Base-by-base conservation (phyloP, 2,888 invertebrate genomes). In the Acanthococcus lagerstroemiae region DNA sequence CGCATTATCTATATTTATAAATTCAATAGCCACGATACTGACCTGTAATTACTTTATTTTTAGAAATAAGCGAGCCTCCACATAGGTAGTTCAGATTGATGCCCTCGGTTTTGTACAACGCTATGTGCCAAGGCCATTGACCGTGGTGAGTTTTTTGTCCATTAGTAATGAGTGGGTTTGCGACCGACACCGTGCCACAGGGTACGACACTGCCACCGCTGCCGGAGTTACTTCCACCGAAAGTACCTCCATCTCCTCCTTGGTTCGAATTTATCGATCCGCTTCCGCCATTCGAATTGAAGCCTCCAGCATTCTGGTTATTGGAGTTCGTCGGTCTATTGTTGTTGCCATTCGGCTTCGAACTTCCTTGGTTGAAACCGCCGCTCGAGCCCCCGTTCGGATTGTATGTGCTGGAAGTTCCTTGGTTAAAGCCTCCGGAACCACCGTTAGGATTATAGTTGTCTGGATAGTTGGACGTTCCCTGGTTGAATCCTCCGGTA, bases 91-190 rank as follows among this genome's bases (percentile, higher is more conserved):
- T 79, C 45, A 77, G 68, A 66, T 76, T 73, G 24, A 73, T 71
- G 5, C 75, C 76, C 60, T 74, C 74, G 17, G 81, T 80, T 70
- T 82, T 81, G 72, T 84, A 84, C 0, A 84, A 73, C 0, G 84
- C 84, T 9, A 81, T 82, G 74, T 84, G 84, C 85, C 85, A 85
- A 0, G 85, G 85, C 80, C 82, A 84, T 71, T 84, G 82, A 0
- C 83, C 84, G 68, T 82, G 81, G 46, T 79, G 73, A 0, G 83
- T 82, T 0, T 79, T 79, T 27, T 80, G 79, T 0, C 83, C 84
- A 69, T 81, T 78, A 9, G 83, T 80, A 61, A 84, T 82, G 67
- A 84, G 73, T 0, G 83, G 82, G 69, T 78, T 78, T 0, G 83
- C 76, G 71, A 66, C 52, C 9, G 60, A 56, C 9, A 60, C 66